A percentile compares a stretch with the other conserved stretches of the same genome.
These are phyloP conservation scores for Regulus satrapa DNA, from an alignment of 2,113 vertebrate species.

Conservation along the genomic window DNA sequence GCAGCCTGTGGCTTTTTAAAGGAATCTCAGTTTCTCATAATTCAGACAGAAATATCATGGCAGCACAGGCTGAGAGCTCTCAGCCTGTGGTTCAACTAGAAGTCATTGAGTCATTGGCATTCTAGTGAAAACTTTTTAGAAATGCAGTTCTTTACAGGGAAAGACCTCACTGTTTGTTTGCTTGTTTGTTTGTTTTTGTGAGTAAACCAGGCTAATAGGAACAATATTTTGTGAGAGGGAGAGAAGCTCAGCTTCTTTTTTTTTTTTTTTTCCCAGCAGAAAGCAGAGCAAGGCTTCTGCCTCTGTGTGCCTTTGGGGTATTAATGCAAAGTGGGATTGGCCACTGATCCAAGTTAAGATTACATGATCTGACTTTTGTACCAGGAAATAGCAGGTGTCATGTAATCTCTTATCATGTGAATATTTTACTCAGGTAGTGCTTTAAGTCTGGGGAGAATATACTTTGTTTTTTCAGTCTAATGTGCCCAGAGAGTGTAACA, in stretches of 20 bases:
- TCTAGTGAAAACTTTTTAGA: background rate
- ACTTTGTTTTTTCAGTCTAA: background rate
- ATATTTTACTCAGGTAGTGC: background rate
- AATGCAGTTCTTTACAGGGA: background rate
- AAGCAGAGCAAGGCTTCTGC: background rate
- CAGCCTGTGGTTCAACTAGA: background rate
- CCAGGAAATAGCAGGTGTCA: background rate
- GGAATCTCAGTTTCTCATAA: background rate
- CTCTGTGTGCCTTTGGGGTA: background rate
- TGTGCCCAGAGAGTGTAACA: background rate
- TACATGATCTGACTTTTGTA: background rate
- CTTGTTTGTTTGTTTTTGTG: background rate
- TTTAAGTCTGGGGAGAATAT: background rate
- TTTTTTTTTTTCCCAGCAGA: background rate
- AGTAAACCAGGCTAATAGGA: background rate
- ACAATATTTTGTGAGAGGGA: background rate
- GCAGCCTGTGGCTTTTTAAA: background rate
- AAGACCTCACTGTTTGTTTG: background rate
- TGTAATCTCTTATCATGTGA: background rate
- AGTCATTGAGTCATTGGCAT: background rate
- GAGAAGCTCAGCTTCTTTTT: background rate
- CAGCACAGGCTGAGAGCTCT: background rate
- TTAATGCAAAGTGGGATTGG: background rate
- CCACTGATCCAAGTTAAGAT: background rate
- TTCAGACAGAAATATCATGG: background rate